Conservation (phyloP, 2,797 vertebrate species). For the Acipenser ruthenus region DNA sequence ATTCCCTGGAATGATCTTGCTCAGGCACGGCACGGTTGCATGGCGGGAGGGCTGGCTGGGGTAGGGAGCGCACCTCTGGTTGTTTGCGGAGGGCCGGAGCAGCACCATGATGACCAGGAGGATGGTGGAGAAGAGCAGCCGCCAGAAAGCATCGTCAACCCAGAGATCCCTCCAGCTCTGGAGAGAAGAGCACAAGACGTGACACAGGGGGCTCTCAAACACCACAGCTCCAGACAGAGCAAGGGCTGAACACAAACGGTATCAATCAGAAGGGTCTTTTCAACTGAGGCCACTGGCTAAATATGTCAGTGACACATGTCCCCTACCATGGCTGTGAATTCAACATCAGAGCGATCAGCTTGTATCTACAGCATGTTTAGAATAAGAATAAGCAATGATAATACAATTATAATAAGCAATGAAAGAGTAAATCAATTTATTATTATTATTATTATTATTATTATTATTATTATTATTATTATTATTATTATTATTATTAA, state of each 20-base stretch:
- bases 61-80: constrained; percentile 69
- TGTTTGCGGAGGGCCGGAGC: constrained; percentile 88
- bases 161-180: constrained; percentile 91
- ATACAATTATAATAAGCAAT: too few relatives aligned
- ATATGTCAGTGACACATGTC: background rate
- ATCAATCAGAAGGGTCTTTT: background rate
- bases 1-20: too few relatives aligned
- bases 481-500: too few relatives aligned
- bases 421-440: too few relatives aligned
- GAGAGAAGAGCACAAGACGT: constrained; percentile 8
- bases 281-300: background rate
- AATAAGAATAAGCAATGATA: too few relatives aligned
- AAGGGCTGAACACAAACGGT: background rate
- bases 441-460: too few relatives aligned
- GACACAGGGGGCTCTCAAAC: background rate
- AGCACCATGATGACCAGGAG: constrained; percentile 94
- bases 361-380: too few relatives aligned
- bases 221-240: background rate
- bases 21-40: too few relatives aligned
- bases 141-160: constrained; percentile 95
- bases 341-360: too few relatives aligned
- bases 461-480: too few relatives aligned
- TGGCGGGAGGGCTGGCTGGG: too few relatives aligned
- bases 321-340: too few relatives aligned
- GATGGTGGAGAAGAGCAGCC: constrained; percentile 89